Conservation (phyloP, 2,797 vertebrate genomes). For the Sandelia bainsii region DNA sequence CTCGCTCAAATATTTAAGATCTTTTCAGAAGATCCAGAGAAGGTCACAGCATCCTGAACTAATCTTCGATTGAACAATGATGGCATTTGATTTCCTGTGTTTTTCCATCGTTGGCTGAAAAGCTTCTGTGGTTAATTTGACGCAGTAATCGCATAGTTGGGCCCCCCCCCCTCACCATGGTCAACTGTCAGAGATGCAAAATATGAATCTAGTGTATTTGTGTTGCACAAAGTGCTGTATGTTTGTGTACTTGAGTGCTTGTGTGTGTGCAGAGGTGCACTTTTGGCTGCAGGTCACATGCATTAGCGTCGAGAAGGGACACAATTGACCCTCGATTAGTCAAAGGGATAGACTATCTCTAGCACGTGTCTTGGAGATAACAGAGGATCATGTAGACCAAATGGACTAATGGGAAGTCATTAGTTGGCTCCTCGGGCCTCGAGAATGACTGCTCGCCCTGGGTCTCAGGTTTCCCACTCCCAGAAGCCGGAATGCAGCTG, state of each 20-base stretch:
- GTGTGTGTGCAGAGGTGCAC: constrained; percentile 11
- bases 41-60: constrained; percentile 77
- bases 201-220: constrained; percentile 56
- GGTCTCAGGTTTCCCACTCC: constrained; percentile 69
- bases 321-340: constrained; percentile 69
- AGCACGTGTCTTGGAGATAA: constrained; percentile 71
- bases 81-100: constrained; percentile 72
- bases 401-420: constrained; percentile 64
- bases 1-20: constrained; percentile 80
- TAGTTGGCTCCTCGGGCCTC: constrained; percentile 46
- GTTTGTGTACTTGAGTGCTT: not conserved
- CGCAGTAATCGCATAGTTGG: constrained; percentile 56
- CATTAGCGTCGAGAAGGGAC: constrained; percentile 38
- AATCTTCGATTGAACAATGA: constrained; percentile 74
- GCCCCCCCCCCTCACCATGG: not conserved
- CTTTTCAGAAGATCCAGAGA: constrained; percentile 78
- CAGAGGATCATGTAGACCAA: constrained; percentile 58
- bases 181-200: constrained; percentile 55
- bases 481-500: constrained; percentile 67
- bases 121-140: constrained; percentile 71
- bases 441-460: constrained; percentile 35
- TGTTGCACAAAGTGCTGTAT: constrained; percentile 24
- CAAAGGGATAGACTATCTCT: constrained; percentile 63
- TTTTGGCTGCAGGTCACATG: constrained; percentile 32
- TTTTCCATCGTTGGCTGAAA: constrained; percentile 60